phyloP scores from a whole-genome alignment of 2,113 vertebrate species.

The Macroglossus sobrinus region DNA sequence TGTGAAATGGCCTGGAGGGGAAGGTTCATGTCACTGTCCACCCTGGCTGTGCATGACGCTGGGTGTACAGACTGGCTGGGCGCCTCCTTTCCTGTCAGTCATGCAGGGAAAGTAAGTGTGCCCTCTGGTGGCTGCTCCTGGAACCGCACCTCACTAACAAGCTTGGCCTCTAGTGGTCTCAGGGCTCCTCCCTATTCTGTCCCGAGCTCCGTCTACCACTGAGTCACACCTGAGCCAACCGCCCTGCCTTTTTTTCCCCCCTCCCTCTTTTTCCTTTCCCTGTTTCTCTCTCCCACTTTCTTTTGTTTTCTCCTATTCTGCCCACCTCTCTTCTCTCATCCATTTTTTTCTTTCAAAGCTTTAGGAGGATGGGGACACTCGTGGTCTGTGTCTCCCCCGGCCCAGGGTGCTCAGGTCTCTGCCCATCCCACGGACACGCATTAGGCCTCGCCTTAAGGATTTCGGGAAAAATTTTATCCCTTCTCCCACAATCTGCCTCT shows the following conservation, averaged over 20 bases:
- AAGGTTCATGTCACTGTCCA: neutral
- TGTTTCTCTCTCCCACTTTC: neutral
- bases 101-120: neutral
- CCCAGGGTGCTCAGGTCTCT: rapidly evolving
- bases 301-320: neutral
- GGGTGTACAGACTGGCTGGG: neutral
- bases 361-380: too few relatives aligned
- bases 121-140: slow-evolving; percentile 34
- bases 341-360: neutral
- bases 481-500: neutral
- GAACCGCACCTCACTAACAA: neutral
- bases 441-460: neutral
- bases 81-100: neutral
- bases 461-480: neutral
- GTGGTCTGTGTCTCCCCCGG: neutral
- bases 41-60: rapidly evolving
- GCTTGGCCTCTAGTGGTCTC: neutral
- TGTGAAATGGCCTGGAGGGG: neutral
- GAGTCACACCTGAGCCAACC: neutral
- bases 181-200: neutral
- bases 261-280: neutral
- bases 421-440: neutral
- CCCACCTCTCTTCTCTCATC: neutral
- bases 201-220: neutral
- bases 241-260: neutral